Evolutionary conservation across 2,888 invertebrate species (phyloP), one percentile per base, ranked within the genome.

Genomic region (Zygogramma bicolorata): DNA sequence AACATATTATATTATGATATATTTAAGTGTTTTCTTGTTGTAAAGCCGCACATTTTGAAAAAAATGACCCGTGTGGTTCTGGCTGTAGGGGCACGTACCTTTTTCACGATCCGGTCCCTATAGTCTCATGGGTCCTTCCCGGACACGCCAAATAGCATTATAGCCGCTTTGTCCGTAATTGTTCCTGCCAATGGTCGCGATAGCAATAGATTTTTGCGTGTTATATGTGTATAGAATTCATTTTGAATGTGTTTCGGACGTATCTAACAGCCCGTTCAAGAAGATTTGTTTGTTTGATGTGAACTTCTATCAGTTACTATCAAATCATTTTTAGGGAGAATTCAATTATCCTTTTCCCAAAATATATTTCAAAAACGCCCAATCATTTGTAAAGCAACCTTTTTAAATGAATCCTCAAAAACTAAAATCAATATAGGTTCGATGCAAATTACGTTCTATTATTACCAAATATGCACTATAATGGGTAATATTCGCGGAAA

Each of bases 111-210:
- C 57, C 46, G 70, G 75, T 75, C 77, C 78, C 76, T 74, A 76
- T 61, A 81, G 79, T 80, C 80, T 77, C 79, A 75, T 77, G 80
- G 81, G 79, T 77, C 73, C 42, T 46, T 67, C 71, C 75, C 71
- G 75, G 75, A 79, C 78, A 79, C 80, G 79, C 80, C 81, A 80
- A 77, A 76, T 82, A 84, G 83, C 82, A 82, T 81, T 72, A 73
- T 85, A 86, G 86, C 84, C 83, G 87, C 87, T 88, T 87, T 87
- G 86, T 87, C 87, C 88, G 86, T 87, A 85, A 85, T 78, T 83
- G 87, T 87, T 87, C 87, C 87, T 87, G 87, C 87, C 88, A 87
- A 83, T 81, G 75, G 77, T 77, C 80, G 78, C 81, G 79, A 86
- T 86, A 86, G 86, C 86, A 87, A 87, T 87, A 87, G 86, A 67